A percentile compares a stretch with the other conserved stretches of the same genome.
These are phyloP conservation scores for Corythaixoides concolor DNA, from an alignment of 2,113 vertebrate genomes.

Conservation along the genomic window DNA sequence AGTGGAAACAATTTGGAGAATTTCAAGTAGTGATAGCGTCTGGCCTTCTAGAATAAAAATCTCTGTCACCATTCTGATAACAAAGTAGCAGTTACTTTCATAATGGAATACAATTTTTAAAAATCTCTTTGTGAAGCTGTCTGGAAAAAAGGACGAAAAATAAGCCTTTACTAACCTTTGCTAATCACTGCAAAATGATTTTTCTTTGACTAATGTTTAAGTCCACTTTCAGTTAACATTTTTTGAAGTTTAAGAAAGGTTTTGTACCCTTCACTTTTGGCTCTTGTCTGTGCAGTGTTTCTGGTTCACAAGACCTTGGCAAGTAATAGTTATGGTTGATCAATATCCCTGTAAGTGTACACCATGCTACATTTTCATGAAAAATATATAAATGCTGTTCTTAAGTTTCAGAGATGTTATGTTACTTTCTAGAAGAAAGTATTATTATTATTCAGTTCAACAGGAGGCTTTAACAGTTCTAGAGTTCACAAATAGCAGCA, in stretches of 20 bases:
- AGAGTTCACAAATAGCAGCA: neutral
- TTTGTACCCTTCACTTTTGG: neutral
- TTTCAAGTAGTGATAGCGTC: conserved; percentile 29
- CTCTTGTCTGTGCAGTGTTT: neutral
- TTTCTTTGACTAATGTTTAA: neutral
- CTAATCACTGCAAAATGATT: neutral
- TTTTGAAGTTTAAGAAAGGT: neutral
- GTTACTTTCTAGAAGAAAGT: neutral
- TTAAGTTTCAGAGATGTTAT: neutral
- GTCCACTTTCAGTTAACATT: neutral
- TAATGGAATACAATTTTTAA: neutral
- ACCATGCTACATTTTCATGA: neutral
- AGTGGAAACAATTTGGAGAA: conserved; percentile 48
- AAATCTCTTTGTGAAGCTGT: neutral
- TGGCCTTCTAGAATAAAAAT: conserved; percentile 45
- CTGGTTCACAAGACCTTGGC: neutral
- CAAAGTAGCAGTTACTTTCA: neutral
- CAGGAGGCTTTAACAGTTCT: neutral
- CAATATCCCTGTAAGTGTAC: neutral
- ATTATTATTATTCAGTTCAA: neutral
- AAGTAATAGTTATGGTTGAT: neutral
- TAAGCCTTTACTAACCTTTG: neutral
- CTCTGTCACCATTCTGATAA: neutral
- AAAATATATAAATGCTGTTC: neutral
- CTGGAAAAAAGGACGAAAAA: neutral